A percentile compares a stretch with the other conserved stretches of the same genome.
phyloP scores from a whole-genome alignment of 2,113 vertebrate genomes.

The Mionectes macconnelli region DNA sequence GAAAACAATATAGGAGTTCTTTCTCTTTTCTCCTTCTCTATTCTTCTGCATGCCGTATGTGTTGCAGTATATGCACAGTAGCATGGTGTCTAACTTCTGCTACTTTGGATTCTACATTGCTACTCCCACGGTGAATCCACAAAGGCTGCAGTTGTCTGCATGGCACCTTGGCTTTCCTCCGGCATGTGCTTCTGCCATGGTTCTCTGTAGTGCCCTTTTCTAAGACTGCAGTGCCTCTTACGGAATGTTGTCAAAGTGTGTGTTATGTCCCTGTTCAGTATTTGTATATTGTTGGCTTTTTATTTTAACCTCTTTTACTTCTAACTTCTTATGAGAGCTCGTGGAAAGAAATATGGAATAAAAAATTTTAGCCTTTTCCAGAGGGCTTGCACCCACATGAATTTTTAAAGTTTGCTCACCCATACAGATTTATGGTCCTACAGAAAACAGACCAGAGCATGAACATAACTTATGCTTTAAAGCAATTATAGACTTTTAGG shows the following conservation, averaged over 20 bases:
- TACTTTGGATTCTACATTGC: fast-evolving
- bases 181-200: not conserved
- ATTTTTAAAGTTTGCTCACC: not conserved
- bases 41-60: not conserved
- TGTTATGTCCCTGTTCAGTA: not conserved
- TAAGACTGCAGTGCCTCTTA: not conserved
- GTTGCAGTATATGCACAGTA: not conserved
- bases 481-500: not conserved
- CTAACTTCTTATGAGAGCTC: not conserved
- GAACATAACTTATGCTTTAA: not conserved
- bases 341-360: not conserved
- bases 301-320: not conserved
- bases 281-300: not conserved
- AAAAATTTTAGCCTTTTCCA: not conserved
- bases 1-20: not conserved
- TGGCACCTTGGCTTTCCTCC: not conserved
- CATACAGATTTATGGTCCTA: not conserved
- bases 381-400: not conserved
- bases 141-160: not conserved
- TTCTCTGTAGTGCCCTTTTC: not conserved
- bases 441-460: not conserved
- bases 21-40: not conserved
- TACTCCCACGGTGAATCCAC: fast-evolving
- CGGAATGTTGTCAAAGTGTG: not conserved
- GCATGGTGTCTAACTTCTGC: not conserved